Evolutionary conservation across 2,888 invertebrate species (phyloP), one percentile per base, ranked within the genome.

Genomic region (Scelioninae gen. 1): DNA sequence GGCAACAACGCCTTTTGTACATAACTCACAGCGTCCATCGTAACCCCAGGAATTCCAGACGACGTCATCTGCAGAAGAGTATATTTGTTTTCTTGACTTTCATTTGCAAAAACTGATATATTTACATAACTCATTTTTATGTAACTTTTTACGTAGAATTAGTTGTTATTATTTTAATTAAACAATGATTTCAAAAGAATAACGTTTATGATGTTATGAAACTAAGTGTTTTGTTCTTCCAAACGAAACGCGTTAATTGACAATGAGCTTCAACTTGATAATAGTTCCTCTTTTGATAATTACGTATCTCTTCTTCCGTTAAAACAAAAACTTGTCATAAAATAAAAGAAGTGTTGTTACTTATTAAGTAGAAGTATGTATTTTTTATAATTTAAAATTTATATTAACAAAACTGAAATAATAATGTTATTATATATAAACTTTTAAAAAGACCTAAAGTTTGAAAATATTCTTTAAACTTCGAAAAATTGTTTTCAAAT

Each of bases 1-100:
- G n/a, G n/a, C n/a, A n/a, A n/a, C n/a, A n/a, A n/a, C n/a, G 98
- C 98, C 85, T 95, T 95, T 89, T 98, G 96, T 65, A 99, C 97
- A 93, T 99, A 99, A 86, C 95, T 95, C 8, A 98, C 97, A 0
- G 99, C 98, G 88, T 97, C 96, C 83, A 96, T 95, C 49, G 97
- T 97, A 65, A 99, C 97, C 8, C 99, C 98, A 58, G 97, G 95
- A 88, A 98, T 97, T 11, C 97, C 97, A 0, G 98, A 97, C 81
- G 96, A 95, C 75, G 96, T 96, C 98, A 98, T 98, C 97, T 97
- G 91, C 10, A 88, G 88, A 85, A 86, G 58, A 56, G 63, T 78
- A 16, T 83, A 85, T 31, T 77, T 76, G 13, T 81, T 78, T 11
- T 4, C 56, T 60, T 15, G 38, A 75, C 29, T 74, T 68, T 55